Evolutionary conservation across 2,113 vertebrate genomes (phyloP), one percentile per base, ranked within the genome.

Genomic region (Otolemur garnettii): DNA sequence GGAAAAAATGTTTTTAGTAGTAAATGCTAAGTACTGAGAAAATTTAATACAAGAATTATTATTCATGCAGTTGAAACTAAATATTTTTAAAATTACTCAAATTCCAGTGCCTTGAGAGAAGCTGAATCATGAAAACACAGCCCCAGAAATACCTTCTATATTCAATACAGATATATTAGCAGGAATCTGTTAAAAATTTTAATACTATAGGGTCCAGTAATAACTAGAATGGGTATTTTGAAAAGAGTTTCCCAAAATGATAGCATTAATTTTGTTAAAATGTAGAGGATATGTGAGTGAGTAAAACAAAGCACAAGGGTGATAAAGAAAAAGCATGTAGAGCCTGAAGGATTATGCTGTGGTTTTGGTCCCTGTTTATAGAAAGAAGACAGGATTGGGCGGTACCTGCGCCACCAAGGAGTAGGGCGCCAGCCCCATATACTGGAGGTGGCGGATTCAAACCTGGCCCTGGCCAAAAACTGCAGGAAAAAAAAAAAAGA

Each of bases 71-170:
- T 75, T 62, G 19, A 91, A 96, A 92, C 62, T 77, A 68, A 72
- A 18, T 95, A 62, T 79, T 90, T 91, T 35, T 4, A 35, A 93
- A 79, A 66, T 72, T 42, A 75, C 26, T 86, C 45, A 62, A 35
- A 18, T 80, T 81, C 87, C 64, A 87, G 82, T 42, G 0, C 17
- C 26, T 90, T 90, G 14, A 50, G 28, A 55, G 13, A 42, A 77
- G 30, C 50, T 88, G 66, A 93, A 71, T 93, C 85, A 53, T 95
- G 59, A 93, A 90, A 87, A 68, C 50, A 85, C 71, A 84, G 50
- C 42, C 24, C 45, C 35, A 85, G 24, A 12, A 80, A 4, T 74
- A 66, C 17, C 24, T 72, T 13, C 50, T 53, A 10, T 66, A 35
- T 55, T 83, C n/a, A 82, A 1, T 87, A 84, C 55, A 75, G 33